Evolutionary conservation across 2,888 invertebrate genomes (phyloP), one percentile per base, ranked within the genome.

Genomic region (Oithona nana): DNA sequence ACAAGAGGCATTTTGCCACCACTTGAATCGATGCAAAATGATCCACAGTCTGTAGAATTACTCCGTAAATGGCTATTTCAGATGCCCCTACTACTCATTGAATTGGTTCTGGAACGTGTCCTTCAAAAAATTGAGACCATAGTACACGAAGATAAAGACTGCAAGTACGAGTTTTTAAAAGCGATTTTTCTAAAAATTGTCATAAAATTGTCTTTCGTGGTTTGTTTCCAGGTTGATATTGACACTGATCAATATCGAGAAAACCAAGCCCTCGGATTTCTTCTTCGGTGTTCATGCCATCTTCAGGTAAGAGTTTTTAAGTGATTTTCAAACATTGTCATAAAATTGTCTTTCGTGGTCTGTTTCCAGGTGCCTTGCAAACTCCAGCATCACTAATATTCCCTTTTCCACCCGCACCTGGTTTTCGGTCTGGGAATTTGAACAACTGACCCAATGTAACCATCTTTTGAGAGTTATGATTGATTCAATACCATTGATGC

Each of bases 221-320:
- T n/a, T n/a, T n/a, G n/a, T n/a, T n/a, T n/a, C n/a, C n/a, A n/a
- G n/a, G n/a, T 16, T 39, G 8, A 39, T 39, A 11, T 16, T 39
- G 39, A 39, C 54, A 20, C 54, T 54, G 20, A 54, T 54, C 20
- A 54, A 54, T 26, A 54, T 54, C 26, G 54, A 54, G 26, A 54
- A 26, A 26, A 54, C 26, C 16, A 54, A 54, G 54, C 24, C 26
- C 3, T 54, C 54, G 3, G 54, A 54, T 26, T 24, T 54, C 26
- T 54, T 54, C 54, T 54, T 54, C 24, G 54, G 54, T 24, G 54
- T 54, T 11, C 54, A 54, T 11, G 20, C 54, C 11, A 16, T 54
- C 3, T 54, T 54, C 26, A 26, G 24, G 16, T 16, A 24, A 24
- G 20, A 24, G 54, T 39, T 16, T 39, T 39, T 16, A 16, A 39